Evolutionary conservation across 2,113 vertebrate genomes (phyloP).

Genomic region (Alethe diademata): DNA sequence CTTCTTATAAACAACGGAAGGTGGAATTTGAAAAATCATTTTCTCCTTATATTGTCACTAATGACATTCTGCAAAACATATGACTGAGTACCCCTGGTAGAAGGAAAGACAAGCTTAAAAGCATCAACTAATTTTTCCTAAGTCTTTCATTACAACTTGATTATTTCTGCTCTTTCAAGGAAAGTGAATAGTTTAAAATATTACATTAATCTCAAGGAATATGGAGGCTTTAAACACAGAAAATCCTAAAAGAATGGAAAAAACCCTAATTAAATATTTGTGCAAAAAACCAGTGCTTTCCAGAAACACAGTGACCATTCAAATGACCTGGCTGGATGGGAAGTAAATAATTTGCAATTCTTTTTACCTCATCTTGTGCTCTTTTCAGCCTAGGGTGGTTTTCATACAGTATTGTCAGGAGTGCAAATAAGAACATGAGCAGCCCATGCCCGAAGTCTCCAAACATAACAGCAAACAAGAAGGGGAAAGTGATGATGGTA

Average conservation of each 20-base stretch:
- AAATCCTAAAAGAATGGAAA: neutral
- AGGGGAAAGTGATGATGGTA: conserved; percentile 95
- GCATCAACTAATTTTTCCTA: neutral
- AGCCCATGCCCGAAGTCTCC: conserved; percentile 93
- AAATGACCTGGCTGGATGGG: neutral
- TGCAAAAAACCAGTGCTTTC: neutral
- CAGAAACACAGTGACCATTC: neutral
- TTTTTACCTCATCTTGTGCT: conserved; percentile 87
- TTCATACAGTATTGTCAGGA: conserved; percentile 88
- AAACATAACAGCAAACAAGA: conserved; percentile 97
- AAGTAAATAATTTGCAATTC: neutral
- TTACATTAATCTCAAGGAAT: neutral
- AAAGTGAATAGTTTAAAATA: neutral
- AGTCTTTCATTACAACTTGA: neutral
- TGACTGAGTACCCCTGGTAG: neutral
- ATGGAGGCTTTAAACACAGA: neutral
- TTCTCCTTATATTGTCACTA: neutral
- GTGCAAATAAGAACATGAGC: conserved; percentile 89
- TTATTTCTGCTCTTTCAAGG: neutral
- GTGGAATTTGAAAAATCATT: neutral
- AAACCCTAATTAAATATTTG: neutral
- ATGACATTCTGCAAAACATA: neutral
- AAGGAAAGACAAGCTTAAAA: neutral
- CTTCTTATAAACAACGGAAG: neutral
- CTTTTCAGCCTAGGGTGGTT: conserved; percentile 84